Evolutionary conservation across 2,113 vertebrate genomes (phyloP).

Genomic region (Rhinolophus sinicus): DNA sequence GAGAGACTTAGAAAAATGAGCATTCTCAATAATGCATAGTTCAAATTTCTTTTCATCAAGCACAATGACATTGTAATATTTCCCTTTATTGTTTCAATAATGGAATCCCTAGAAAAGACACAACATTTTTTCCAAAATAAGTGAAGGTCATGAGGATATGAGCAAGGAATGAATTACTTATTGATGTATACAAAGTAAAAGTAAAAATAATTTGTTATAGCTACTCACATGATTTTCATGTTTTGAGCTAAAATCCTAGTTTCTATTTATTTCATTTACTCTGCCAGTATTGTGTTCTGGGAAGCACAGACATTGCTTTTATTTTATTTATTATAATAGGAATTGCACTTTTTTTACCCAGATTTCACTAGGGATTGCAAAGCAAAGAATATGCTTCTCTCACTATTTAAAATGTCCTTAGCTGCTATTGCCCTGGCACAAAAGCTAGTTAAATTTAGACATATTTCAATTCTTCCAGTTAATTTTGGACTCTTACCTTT

Average conservation of each 20-base stretch:
- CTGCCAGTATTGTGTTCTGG: neutral
- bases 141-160: neutral
- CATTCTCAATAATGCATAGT: constrained; percentile 28
- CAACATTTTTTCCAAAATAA: neutral
- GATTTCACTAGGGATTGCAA: constrained; percentile 38
- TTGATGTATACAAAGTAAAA: neutral
- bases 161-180: neutral
- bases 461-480: constrained; percentile 27
- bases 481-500: constrained; percentile 49
- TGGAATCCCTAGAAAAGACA: neutral
- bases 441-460: constrained; percentile 63
- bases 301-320: constrained; percentile 14
- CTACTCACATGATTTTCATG: neutral
- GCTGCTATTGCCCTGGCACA: neutral
- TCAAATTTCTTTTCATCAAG: constrained; percentile 42
- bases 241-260: constrained; percentile 11
- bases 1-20: constrained; percentile 35
- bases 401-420: constrained; percentile 46
- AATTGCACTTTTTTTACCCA: neutral
- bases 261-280: constrained; percentile 45
- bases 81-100: constrained; percentile 15
- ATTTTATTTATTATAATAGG: constrained; percentile 51
- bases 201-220: constrained; percentile 22
- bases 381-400: constrained; percentile 26
- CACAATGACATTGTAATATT: neutral